These are phyloP conservation scores for Seriola quinqueradiata DNA, from an alignment of 2,113 vertebrate species.

Conservation along the genomic window DNA sequence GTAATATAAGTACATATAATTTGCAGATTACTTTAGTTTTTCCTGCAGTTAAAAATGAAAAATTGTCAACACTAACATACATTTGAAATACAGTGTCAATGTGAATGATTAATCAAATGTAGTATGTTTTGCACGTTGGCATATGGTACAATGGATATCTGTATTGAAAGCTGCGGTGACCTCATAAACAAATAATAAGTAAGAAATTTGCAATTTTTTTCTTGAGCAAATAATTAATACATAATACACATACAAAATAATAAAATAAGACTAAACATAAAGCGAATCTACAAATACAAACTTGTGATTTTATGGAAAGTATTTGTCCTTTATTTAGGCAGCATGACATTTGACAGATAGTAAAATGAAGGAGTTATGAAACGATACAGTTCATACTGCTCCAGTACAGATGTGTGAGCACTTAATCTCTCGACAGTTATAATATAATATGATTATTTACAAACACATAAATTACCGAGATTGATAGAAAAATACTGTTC, in stretches of 20 bases:
- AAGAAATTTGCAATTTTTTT: too few species aligned
- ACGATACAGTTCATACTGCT: constrained; percentile 44
- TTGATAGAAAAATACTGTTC: constrained; percentile 37
- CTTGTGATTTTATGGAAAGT: background rate
- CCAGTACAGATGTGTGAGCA: constrained; percentile 30
- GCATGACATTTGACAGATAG: constrained; percentile 22
- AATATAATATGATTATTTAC: constrained; percentile 30
- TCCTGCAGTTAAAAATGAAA: background rate
- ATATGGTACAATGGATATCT: too few species aligned
- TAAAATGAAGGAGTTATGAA: constrained; percentile 13
- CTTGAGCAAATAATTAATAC: too few species aligned
- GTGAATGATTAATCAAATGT: background rate
- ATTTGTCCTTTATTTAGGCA: constrained; percentile 52
- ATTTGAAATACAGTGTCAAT: background rate
- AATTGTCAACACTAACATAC: background rate
- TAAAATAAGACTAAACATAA: background rate
- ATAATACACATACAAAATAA: too few species aligned
- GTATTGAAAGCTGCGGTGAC: background rate
- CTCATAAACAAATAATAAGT: too few species aligned
- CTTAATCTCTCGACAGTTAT: constrained; percentile 20
- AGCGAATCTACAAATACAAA: background rate
- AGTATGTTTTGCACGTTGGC: background rate
- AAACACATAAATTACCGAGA: constrained; percentile 54
- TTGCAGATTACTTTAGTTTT: background rate
- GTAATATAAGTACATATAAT: background rate